Conservation (phyloP, 2,888 invertebrate species). For the Epiblema foenella region DNA sequence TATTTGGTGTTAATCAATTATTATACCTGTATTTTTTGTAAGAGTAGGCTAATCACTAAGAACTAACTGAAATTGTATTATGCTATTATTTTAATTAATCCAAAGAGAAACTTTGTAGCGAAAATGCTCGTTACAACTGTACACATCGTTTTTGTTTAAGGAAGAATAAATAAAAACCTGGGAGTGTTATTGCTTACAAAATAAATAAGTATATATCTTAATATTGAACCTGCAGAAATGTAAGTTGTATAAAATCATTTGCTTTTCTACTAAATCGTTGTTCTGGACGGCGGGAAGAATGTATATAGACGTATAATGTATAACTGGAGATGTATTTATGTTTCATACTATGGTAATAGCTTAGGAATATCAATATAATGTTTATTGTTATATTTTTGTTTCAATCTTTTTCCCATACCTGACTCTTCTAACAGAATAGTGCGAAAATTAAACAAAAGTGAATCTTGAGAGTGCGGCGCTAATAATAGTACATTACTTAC, state of each 20-base stretch:
- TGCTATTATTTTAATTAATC: slow-evolving; percentile 14
- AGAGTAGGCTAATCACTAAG: slow-evolving; percentile 18
- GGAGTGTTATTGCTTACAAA: neutral
- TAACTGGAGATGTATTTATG: slow-evolving; percentile 76
- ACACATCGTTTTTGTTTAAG: neutral
- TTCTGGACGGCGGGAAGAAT: slow-evolving; percentile 45
- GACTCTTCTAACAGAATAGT: neutral
- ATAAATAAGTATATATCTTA: neutral
- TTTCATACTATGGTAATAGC: slow-evolving; percentile 73
- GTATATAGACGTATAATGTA: slow-evolving; percentile 67
- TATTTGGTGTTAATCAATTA: slow-evolving; percentile 18
- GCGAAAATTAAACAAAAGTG: too few species aligned
- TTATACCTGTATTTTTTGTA: neutral
- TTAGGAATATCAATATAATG: slow-evolving; percentile 75
- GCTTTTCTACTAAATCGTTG: slow-evolving; percentile 12
- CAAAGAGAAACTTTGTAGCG: slow-evolving; percentile 24
- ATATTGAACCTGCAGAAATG: neutral
- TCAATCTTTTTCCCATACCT: slow-evolving; percentile 50
- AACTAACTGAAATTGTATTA: neutral
- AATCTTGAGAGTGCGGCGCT: too few species aligned
- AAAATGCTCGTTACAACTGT: neutral
- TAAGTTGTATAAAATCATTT: neutral
- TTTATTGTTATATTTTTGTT: slow-evolving; percentile 73
- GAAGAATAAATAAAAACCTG: neutral
- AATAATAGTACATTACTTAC: too few species aligned